phyloP scores from a whole-genome alignment of 2,797 vertebrate genomes.

The Lophius americanus region DNA sequence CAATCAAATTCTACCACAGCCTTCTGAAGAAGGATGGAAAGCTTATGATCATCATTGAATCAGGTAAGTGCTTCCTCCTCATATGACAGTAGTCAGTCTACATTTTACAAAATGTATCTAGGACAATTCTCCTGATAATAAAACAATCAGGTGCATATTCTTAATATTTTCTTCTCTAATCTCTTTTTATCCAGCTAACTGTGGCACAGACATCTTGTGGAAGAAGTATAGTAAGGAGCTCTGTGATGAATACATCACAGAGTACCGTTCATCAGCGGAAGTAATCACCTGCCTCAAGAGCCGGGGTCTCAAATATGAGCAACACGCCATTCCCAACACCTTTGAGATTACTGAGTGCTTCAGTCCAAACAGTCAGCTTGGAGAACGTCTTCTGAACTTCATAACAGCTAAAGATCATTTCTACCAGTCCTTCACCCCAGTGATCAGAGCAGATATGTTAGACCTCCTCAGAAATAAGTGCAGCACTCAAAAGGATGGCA shows the following conservation, averaged over 20 bases:
- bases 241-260: conserved; percentile 38
- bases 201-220: conserved; percentile 73
- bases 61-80: conserved; percentile 70
- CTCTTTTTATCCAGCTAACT: conserved; percentile 31
- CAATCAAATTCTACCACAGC: conserved; percentile 85
- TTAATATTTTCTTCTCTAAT: neutral
- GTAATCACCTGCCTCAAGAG: conserved; percentile 54
- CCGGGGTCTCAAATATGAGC: conserved; percentile 67
- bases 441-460: conserved; percentile 66
- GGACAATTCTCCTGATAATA: neutral
- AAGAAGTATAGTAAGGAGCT: conserved; percentile 67
- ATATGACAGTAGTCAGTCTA: neutral
- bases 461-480: conserved; percentile 70
- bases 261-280: conserved; percentile 61
- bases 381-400: conserved; percentile 65
- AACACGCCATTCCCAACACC: conserved; percentile 47
- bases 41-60: conserved; percentile 85
- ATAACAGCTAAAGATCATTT: conserved; percentile 66
- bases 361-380: conserved; percentile 36
- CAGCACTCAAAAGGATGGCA: conserved; percentile 68
- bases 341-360: conserved; percentile 73
- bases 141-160: neutral
- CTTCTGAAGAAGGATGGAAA: conserved; percentile 81
- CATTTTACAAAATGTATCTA: neutral
- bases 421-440: conserved; percentile 56